phyloP scores from a whole-genome alignment of 2,113 vertebrate genomes.

The Sylvietta virens region DNA sequence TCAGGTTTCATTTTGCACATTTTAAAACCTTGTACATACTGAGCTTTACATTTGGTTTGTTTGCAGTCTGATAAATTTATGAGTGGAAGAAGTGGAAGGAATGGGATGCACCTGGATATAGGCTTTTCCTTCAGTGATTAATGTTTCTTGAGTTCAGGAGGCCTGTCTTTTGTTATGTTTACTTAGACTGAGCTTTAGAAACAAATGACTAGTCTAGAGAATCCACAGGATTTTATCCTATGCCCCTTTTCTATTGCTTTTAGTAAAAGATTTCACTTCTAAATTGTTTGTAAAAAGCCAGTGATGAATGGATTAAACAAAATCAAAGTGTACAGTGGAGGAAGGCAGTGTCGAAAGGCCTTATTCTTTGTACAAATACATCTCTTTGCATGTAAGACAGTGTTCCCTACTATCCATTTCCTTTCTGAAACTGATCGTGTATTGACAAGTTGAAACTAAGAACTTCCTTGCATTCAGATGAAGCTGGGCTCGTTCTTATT shows the following conservation, averaged over 20 bases:
- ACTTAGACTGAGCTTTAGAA: neutral
- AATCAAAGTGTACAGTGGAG: neutral
- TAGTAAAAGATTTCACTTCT: neutral
- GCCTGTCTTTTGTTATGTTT: neutral
- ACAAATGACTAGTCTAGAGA: neutral
- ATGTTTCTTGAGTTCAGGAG: neutral
- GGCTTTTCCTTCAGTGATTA: neutral
- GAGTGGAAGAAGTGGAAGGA: neutral
- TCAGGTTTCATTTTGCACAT: neutral
- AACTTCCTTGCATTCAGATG: neutral
- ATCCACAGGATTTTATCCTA: neutral
- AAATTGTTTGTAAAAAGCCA: neutral
- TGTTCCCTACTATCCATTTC: neutral
- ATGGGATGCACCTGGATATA: neutral
- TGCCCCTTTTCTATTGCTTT: neutral
- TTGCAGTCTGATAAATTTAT: neutral
- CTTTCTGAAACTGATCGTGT: neutral
- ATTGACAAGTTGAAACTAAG: neutral
- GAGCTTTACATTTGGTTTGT: neutral
- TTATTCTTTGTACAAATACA: neutral
- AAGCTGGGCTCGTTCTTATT: neutral
- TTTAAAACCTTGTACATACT: neutral
- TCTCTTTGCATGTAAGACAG: neutral
- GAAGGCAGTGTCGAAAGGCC: neutral
- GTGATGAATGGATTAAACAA: neutral